Percentiles rank a stretch among this genome's conserved stretches.
phyloP scores from a whole-genome alignment of 2,888 invertebrate species.

The Scrobipalpa atriplicella region DNA sequence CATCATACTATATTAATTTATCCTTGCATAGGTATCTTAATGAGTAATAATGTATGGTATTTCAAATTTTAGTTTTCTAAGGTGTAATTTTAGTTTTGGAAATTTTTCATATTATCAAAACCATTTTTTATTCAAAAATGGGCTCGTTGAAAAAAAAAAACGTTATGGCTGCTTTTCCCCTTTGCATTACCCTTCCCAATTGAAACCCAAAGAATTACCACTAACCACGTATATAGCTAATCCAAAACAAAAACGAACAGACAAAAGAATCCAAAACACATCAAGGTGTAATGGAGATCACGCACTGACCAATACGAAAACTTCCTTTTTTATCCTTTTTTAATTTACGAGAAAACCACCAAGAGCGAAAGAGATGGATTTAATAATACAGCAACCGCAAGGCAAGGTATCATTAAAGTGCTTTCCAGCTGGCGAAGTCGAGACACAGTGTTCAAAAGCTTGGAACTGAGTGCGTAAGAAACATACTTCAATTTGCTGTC shows the following conservation, averaged over 20 bases:
- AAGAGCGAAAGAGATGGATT: constrained; percentile 69
- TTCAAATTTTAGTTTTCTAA: too few relatives aligned
- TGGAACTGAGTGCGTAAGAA: background rate
- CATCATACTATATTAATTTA: too few relatives aligned
- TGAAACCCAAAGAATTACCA: constrained; percentile 46
- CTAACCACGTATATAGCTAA: constrained; percentile 62
- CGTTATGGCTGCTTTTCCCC: background rate
- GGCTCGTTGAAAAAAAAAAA: too few relatives aligned
- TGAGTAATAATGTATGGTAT: too few relatives aligned
- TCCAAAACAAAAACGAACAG: constrained; percentile 61
- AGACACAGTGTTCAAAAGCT: constrained; percentile 1
- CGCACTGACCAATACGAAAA: constrained; percentile 67
- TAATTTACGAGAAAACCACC: constrained; percentile 55
- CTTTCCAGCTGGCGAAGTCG: constrained; percentile 51
- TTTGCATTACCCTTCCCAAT: background rate
- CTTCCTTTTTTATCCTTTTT: constrained; percentile 57
- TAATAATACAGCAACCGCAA: constrained; percentile 77
- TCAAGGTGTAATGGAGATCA: constrained; percentile 79
- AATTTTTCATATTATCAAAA: too few relatives aligned
- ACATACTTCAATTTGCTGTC: background rate
- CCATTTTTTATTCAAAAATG: too few relatives aligned
- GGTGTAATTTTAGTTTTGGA: too few relatives aligned
- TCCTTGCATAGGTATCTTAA: too few relatives aligned
- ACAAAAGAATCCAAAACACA: constrained; percentile 74
- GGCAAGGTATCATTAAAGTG: constrained; percentile 71